Evolutionary conservation across 2,113 vertebrate species (phyloP).

Genomic region (Solea senegalensis): DNA sequence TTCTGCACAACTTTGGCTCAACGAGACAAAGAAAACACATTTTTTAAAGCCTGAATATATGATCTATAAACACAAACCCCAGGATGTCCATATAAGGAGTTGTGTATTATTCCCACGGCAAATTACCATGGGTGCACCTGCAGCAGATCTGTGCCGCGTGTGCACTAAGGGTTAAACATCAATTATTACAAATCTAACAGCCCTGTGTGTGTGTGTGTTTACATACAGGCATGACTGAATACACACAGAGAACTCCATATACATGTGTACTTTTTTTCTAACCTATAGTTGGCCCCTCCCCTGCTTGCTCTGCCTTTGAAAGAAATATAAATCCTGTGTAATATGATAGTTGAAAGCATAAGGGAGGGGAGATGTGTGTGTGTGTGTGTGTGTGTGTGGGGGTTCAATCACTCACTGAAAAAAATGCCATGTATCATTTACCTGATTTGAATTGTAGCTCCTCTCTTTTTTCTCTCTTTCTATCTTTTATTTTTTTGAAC

Average conservation of each 20-base stretch:
- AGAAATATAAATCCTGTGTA: constrained; percentile 74
- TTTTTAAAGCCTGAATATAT: too few species aligned
- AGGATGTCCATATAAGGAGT: too few species aligned
- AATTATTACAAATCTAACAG: too few species aligned
- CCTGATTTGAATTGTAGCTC: constrained; percentile 99
- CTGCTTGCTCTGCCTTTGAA: constrained; percentile 50
- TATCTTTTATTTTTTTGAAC: constrained; percentile 85
- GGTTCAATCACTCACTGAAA: constrained; percentile 78
- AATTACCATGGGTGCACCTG: too few species aligned
- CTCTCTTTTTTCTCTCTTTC: constrained; percentile 63
- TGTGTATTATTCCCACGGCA: too few species aligned
- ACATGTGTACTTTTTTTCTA: constrained; percentile 13
- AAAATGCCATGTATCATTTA: constrained; percentile 92
- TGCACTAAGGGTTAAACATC: too few species aligned
- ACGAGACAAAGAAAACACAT: too few species aligned
- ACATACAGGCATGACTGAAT: constrained; percentile 27
- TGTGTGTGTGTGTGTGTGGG: constrained; percentile 28
- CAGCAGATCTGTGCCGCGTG: too few species aligned
- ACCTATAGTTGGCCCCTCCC: constrained; percentile 6
- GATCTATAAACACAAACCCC: too few species aligned
- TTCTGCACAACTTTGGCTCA: too few species aligned
- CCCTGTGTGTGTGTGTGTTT: too few species aligned
- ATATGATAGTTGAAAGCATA: constrained; percentile 73
- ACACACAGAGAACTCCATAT: constrained; percentile 23
- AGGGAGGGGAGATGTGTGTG: constrained; percentile 22